Evolutionary conservation across 1,140 invertebrate genomes (phyloP).

Genomic region (Brachionus manjavacas): DNA sequence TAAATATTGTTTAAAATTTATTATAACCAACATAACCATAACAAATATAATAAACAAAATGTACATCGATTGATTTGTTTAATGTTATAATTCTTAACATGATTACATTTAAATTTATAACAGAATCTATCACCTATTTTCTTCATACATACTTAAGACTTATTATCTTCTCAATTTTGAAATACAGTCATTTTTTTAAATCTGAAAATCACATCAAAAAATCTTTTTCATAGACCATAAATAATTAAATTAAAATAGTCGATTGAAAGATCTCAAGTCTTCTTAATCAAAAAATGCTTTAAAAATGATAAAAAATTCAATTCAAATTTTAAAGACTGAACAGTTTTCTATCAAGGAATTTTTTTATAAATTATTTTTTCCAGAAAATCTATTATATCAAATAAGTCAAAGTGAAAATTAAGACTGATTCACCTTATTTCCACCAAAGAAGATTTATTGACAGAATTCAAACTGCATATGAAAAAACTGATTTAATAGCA

Average conservation of each 20-base stretch:
- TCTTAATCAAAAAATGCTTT: not conserved
- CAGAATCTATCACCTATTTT: no score
- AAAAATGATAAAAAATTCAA: not conserved
- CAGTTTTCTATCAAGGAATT: no score
- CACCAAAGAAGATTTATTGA: not conserved
- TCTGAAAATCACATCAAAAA: not conserved
- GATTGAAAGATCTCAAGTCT: not conserved
- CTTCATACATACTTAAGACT: not conserved
- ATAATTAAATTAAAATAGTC: not conserved
- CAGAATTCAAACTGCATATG: not conserved
- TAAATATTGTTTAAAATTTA: not conserved
- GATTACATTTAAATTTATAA: no score
- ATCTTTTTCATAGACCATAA: not conserved
- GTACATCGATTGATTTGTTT: not conserved
- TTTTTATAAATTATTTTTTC: no score
- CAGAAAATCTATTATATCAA: no score
- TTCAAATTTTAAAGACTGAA: not conserved
- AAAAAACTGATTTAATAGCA: not conserved
- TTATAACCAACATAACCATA: not conserved
- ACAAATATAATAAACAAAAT: not conserved
- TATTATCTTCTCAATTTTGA: not conserved
- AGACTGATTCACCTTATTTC: no score
- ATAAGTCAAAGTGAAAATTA: no score
- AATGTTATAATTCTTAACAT: no score
- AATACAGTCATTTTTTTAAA: not conserved